Base-by-base conservation (phyloP, 2,113 vertebrate species). In the Tricholaema leucomelas region DNA sequence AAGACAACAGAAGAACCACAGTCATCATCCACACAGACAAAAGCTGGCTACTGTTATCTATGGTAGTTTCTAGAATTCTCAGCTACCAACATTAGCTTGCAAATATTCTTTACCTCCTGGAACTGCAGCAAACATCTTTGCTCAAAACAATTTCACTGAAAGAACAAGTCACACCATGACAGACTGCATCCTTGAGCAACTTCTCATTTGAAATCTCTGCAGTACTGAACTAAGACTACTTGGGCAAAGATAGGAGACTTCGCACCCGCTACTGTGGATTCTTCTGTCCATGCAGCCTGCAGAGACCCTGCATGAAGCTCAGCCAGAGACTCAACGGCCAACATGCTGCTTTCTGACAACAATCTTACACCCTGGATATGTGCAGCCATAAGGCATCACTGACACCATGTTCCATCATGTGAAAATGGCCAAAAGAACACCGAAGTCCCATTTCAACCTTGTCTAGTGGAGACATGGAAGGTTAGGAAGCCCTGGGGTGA, bases 331-430 rank as follows among this genome's bases (percentile, higher is more conserved):
- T 25, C 15, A 76, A 1, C 7, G 23, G 46, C 20, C 77, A 58
- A 42, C 13, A 20, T 3, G 23, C n/a, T 40, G 27, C 36, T 54
- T 65, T 63, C 65, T 71, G 20, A 74, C 58, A 71, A 65, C 30
- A 70, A 54, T 5, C 6, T 58, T 17, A 54, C 16, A 25, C 35
- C 35, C 9, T 48, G 20, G 80, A 86, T 69, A 55, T 0, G 0
- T 14, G 16, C 25, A 93, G 25, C 24, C 50, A 19, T 5, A 64
- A 60, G 14, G 19, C 27, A 54, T 28, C 17, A 23, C 12, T 35
- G 44, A 12, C 35, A 73, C 8, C 6, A 10, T 7, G 18, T 33
- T 81, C 17, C 58, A 70, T 19, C 2, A n/a, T 8, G 7, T 58
- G 35, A 84, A 42, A 10, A 7, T 3, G 16, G 31, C 8, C 60